Evolutionary conservation across 2,888 invertebrate genomes (phyloP).

Genomic region (Oscheius sp.): DNA sequence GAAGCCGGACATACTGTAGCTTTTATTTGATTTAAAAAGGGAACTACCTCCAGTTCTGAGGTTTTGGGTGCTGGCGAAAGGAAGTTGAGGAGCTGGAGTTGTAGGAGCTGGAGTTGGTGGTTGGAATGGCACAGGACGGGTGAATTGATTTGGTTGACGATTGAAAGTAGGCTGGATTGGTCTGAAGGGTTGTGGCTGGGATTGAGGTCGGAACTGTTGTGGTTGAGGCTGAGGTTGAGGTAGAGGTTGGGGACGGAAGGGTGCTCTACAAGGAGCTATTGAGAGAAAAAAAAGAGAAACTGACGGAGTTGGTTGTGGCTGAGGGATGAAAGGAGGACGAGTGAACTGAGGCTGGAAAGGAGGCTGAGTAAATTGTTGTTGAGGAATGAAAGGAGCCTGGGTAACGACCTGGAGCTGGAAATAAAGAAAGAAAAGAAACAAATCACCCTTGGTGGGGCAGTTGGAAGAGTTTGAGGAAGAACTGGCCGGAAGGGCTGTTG

Average conservation of each 20-base stretch:
- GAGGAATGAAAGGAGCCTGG: conserved; percentile 25
- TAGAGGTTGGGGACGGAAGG: conserved; percentile 29
- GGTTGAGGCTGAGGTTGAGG: conserved; percentile 13
- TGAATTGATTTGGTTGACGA: conserved; percentile 4
- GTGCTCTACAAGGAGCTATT: conserved; percentile 5
- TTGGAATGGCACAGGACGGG: conserved; percentile 36
- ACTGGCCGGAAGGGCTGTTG: conserved; percentile 29
- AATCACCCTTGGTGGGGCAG: conserved; percentile 9
- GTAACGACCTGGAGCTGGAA: conserved; percentile 9
- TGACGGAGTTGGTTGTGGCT: conserved; percentile 1
- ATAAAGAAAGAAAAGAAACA: no score
- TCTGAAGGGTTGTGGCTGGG: background rate
- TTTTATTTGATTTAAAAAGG: background rate
- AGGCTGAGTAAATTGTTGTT: conserved; percentile 21
- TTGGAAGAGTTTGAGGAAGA: conserved; percentile 28
- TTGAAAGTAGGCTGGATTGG: conserved; percentile 10
- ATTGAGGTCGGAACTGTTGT: no score
- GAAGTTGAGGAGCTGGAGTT: conserved; percentile 43
- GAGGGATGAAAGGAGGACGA: conserved; percentile 24
- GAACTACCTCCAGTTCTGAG: conserved; percentile 46
- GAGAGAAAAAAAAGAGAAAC: background rate
- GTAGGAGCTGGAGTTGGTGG: conserved; percentile 45
- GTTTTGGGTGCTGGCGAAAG: conserved; percentile 47
- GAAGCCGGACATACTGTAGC: conserved; percentile 58
- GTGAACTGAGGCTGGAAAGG: conserved; percentile 21